Evolutionary conservation across 2,888 invertebrate species (phyloP), one percentile per base, ranked within the genome.

Genomic region (Papilio demoleus): DNA sequence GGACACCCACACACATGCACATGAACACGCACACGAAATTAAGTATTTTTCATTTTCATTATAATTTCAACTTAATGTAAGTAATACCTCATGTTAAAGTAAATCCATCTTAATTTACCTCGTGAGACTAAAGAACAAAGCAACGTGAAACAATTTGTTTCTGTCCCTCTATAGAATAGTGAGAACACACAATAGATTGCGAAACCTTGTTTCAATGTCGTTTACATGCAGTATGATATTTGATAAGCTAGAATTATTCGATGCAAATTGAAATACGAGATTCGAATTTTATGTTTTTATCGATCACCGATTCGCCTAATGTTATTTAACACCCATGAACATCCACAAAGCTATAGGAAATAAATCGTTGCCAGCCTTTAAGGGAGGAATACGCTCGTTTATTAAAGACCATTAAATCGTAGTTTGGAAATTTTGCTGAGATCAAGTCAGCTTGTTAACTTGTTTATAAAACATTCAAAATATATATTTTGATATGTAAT

Each of bases 141-240:
- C 60, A 67, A 62, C 42, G 62, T 38, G 40, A 56, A 67, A 60
- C 61, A 53, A 56, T 62, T 62, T 62, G 53, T 62, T 62, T 45
- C 47, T 59, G 59, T 68, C 59, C 45, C 34, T 47, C 38, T 36
- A 27, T 42, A 17, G 34, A 36, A 56, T 36, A 27, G 68, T 68
- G 68, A 59, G 64, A 64, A 50, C 36, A 36, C 2, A 67, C 68
- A 68, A 68, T 68, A 63, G 67, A 45, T 61, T 61, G 56, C n/a
- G 42, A 63, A 60, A 12, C 40, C 14, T 60, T 27, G 42, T 17
- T 22, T 34, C 31, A 56, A 56, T 56, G 53, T 31, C n/a, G 9
- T 31, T n/a, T n/a, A n/a, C n/a, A n/a, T n/a, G n/a, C n/a, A n/a
- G n/a, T 17, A 1, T 17, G 17, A 53, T 53, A 53, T 31, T 11